Base-by-base conservation (phyloP, 2,797 vertebrate genomes). In the Rhincodon typus region DNA sequence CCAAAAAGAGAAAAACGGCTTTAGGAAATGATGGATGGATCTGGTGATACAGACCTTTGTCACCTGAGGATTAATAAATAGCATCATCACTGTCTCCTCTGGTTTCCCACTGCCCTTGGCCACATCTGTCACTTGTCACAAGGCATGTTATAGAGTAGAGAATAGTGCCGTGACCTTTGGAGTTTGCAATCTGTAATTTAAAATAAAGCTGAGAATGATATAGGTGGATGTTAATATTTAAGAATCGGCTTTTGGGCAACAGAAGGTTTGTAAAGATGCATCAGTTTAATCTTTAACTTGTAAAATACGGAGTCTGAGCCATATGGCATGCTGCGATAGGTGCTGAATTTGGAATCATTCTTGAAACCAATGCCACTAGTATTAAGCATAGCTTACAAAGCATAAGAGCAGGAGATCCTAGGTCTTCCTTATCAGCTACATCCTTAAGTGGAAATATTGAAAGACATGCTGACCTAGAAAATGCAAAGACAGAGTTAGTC, bases 11-110 rank as follows among this genome's bases (percentile, higher is more conserved):
- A 95, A 95, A 72, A 74, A 77, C 6, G 70, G 25, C 70, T 50
- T 95, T 21, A 95, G 94, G 30, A 95, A 95, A 95, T 77, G 94
- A 95, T 95, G 94, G 50, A 77, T 74, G 27, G 30, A 95, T 77
- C 34, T 77, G 94, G 42, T 95, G 69, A 74, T 70, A 77, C 46
- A 72, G 70, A 77, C 42, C 12, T 72, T 77, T 95, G 70, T 74
- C 69, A 95, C 42, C 46, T 74, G 30, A 95, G 94, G 94, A 74
- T 95, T 95, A 95, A 53, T 77, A 74, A 74, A n/a, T 77, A 77
- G 94, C 27, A 57, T 46, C 70, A 50, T 95, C 70, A n/a, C n/a
- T n/a, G n/a, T n/a, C n/a, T n/a, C n/a, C n/a, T n/a, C n/a, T n/a
- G n/a, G n/a, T n/a, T n/a, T n/a, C n/a, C 70, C 57, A 70, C 46